Conservation (phyloP, 2,888 invertebrate species). For the Drosophila multiciliata region DNA sequence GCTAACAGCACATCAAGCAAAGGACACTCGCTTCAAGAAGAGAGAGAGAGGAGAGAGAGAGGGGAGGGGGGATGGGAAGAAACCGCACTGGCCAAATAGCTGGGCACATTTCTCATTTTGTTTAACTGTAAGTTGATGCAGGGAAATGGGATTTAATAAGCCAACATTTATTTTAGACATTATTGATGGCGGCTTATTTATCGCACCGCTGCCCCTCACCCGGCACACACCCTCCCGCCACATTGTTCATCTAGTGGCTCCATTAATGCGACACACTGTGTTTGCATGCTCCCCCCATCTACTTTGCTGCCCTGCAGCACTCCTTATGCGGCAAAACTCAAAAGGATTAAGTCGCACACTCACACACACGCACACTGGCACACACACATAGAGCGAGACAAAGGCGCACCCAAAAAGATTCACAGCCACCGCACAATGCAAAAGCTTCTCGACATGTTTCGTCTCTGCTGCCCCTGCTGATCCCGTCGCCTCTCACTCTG, state of each 20-base stretch:
- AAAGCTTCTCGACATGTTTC: constrained; percentile 65
- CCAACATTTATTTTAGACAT: constrained; percentile 80
- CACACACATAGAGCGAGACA: constrained; percentile 42
- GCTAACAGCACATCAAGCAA: constrained; percentile 43
- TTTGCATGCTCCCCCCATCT: neutral
- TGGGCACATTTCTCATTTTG: constrained; percentile 71
- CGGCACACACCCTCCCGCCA: neutral
- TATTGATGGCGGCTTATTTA: constrained; percentile 78
- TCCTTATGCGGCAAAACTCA: constrained; percentile 81
- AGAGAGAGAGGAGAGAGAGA: neutral
- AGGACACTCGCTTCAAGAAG: constrained; percentile 27
- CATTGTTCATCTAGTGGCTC: constrained; percentile 42
- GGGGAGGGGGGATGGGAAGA: neutral
- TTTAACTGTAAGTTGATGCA: constrained; percentile 69
- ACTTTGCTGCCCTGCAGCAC: constrained; percentile 7
- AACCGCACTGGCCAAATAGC: constrained; percentile 59
- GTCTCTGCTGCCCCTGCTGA: constrained; percentile 10
- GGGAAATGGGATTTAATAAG: constrained; percentile 79
- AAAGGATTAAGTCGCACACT: constrained; percentile 77
- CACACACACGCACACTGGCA: constrained; percentile 22
- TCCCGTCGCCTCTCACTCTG: neutral
- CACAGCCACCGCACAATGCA: constrained; percentile 74
- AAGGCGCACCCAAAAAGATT: constrained; percentile 70
- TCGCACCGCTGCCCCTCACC: constrained; percentile 23
- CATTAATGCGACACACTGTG: constrained; percentile 51